Conservation (phyloP, 2,888 invertebrate species). For the Lutraria lutraria region DNA sequence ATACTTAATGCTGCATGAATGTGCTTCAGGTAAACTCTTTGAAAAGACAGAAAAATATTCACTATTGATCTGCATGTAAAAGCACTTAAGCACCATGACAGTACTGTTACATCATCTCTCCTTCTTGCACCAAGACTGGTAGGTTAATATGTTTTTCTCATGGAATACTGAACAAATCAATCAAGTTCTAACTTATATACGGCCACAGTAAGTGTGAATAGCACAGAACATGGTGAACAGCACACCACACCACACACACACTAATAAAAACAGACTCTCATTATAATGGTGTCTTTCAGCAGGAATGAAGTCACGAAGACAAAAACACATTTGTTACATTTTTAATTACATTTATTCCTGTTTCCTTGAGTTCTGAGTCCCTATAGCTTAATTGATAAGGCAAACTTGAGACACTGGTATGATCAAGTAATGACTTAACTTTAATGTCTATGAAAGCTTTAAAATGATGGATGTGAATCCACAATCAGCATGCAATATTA, state of each 20-base stretch:
- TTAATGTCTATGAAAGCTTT: too few relatives aligned
- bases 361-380: too few relatives aligned
- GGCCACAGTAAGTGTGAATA: background rate
- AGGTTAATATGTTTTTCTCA: conserved; percentile 4
- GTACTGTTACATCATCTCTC: background rate
- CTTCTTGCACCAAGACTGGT: background rate
- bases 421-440: too few relatives aligned
- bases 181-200: background rate
- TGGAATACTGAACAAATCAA: background rate
- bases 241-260: background rate
- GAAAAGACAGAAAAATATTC: background rate
- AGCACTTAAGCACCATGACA: background rate
- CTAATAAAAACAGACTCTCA: background rate
- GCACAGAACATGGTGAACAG: background rate
- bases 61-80: conserved; percentile 19
- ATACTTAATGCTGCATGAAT: background rate
- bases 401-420: too few relatives aligned
- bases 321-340: background rate
- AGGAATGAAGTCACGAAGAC: background rate
- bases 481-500: background rate
- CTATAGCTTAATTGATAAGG: too few relatives aligned
- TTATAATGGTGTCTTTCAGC: background rate
- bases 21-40: background rate
- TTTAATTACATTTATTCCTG: background rate
- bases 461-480: too few relatives aligned